These are phyloP conservation scores for Galaxea fascicularis DNA, from an alignment of 92 coral and sea anemone genomes.

Conservation along the genomic window DNA sequence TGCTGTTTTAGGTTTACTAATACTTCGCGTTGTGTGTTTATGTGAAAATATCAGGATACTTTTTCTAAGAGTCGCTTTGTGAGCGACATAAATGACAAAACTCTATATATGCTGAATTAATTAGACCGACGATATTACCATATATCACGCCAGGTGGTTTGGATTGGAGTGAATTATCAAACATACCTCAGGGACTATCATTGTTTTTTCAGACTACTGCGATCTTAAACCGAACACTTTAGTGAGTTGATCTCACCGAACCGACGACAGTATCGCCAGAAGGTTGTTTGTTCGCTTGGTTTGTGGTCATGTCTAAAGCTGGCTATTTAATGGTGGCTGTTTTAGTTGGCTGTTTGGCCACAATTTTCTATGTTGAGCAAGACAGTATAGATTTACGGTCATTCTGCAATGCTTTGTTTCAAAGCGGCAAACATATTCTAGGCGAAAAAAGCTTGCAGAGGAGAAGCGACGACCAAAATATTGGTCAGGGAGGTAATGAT, in stretches of 20 bases:
- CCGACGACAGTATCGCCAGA: background rate
- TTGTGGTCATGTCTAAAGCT: constrained; percentile 40
- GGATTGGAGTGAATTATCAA: constrained; percentile 11
- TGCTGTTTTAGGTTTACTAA: background rate
- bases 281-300: background rate
- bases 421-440: background rate
- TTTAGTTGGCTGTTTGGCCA: constrained; percentile 61
- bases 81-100: background rate
- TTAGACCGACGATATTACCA: constrained; percentile 34
- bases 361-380: constrained; percentile 38
- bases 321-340: constrained; percentile 43
- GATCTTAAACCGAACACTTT: background rate
- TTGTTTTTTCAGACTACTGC: background rate
- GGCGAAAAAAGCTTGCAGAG: background rate
- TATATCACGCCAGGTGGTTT: constrained; percentile 45
- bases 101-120: background rate
- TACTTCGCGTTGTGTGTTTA: background rate
- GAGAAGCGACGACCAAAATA: background rate
- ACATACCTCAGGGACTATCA: background rate
- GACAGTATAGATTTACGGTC: constrained; percentile 18
- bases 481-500: background rate
- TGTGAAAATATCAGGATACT: background rate
- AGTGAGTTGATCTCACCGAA: background rate
- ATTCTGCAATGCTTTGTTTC: constrained; percentile 20
- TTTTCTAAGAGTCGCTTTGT: background rate